These are phyloP conservation scores for Pseudonaja textilis DNA, from an alignment of 2,113 vertebrate genomes.

Conservation along the genomic window DNA sequence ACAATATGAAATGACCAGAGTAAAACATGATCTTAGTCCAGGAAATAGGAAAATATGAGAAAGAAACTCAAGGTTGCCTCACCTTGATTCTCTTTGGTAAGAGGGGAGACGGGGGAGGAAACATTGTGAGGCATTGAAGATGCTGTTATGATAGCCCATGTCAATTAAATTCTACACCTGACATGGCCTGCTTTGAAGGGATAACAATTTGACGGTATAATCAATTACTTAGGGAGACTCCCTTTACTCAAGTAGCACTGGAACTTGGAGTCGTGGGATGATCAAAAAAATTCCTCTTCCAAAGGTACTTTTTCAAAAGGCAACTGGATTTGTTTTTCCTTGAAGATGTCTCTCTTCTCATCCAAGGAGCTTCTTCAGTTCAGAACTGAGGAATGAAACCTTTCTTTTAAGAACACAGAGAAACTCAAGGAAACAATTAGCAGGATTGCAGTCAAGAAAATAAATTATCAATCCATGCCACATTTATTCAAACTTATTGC, in stretches of 20 bases:
- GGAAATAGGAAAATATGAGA: neutral
- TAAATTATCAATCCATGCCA: neutral
- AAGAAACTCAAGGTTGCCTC: neutral
- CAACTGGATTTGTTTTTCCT: neutral
- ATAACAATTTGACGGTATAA: neutral
- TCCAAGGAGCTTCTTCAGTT: neutral
- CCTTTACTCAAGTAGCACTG: neutral
- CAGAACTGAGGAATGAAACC: neutral
- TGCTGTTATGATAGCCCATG: neutral
- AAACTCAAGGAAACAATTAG: neutral
- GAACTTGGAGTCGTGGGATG: neutral
- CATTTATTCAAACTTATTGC: neutral
- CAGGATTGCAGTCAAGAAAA: neutral
- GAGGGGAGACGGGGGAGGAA: neutral
- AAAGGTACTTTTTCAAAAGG: neutral
- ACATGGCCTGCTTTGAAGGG: neutral
- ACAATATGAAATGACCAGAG: neutral
- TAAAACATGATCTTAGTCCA: neutral
- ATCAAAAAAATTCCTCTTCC: neutral
- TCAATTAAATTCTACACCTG: neutral
- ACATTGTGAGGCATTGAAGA: neutral
- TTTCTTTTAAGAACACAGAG: neutral
- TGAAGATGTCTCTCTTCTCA: neutral
- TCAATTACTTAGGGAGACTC: neutral
- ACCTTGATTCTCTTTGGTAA: neutral